These are phyloP conservation scores for Andrena bicolor DNA, from an alignment of 2,888 invertebrate species.

Conservation along the genomic window DNA sequence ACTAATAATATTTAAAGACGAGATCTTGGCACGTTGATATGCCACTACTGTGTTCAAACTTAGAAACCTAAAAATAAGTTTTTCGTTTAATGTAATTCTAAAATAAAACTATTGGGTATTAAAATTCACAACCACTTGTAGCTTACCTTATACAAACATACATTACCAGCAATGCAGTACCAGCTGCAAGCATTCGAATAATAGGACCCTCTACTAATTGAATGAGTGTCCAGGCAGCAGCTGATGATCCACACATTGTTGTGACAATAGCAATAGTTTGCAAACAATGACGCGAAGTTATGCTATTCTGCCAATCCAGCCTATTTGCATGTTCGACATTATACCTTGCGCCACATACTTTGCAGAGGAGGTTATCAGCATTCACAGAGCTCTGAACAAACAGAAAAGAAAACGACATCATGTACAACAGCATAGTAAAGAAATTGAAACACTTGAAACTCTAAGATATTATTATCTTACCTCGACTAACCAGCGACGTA, in stretches of 20 bases:
- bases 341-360: slow-evolving; percentile 94
- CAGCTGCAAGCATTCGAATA: slow-evolving; percentile 92
- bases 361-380: slow-evolving; percentile 90
- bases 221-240: slow-evolving; percentile 92
- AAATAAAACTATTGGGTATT: not conserved
- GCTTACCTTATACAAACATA: slow-evolving; percentile 93
- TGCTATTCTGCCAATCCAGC: slow-evolving; percentile 93
- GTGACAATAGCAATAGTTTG: slow-evolving; percentile 93
- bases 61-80: slow-evolving; percentile 88
- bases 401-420: slow-evolving; percentile 50
- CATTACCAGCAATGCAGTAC: slow-evolving; percentile 92
- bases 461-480: slow-evolving; percentile 83
- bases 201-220: slow-evolving; percentile 92
- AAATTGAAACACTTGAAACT: not conserved
- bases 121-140: not conserved
- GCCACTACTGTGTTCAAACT: slow-evolving; percentile 95
- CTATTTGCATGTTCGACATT: slow-evolving; percentile 91
- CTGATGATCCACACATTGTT: slow-evolving; percentile 91
- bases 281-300: slow-evolving; percentile 93
- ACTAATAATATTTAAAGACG: slow-evolving; percentile 91
- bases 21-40: slow-evolving; percentile 96
- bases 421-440: not conserved
- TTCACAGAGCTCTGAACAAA: slow-evolving; percentile 88
- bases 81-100: slow-evolving; percentile 30
- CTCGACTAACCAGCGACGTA: slow-evolving; percentile 95